A percentile compares a stretch with the other conserved stretches of the same genome.
Evolutionary conservation across 2,113 vertebrate genomes (phyloP).

Genomic region (Clupea harengus): DNA sequence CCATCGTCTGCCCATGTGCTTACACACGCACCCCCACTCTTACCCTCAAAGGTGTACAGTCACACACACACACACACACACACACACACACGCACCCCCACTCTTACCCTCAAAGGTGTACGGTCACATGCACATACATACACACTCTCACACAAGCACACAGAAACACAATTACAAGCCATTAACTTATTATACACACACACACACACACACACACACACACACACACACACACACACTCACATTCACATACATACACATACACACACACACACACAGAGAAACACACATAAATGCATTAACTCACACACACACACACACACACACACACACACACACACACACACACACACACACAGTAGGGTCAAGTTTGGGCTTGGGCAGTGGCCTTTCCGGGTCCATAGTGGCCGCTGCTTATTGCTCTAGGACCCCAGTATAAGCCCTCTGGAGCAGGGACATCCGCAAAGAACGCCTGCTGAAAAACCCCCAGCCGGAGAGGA

Average conservation of each 20-base stretch:
- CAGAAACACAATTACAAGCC: neutral
- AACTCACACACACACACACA: constrained; percentile 16
- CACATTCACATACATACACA: neutral
- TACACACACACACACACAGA: neutral
- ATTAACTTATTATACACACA: neutral
- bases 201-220: neutral
- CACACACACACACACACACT: neutral
- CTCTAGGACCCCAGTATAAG: constrained; percentile 23
- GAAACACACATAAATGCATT: neutral
- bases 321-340: neutral
- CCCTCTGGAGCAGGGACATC: constrained; percentile 40
- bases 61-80: neutral
- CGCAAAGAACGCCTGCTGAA: constrained; percentile 41
- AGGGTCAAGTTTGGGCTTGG: constrained; percentile 34
- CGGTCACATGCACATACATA: neutral
- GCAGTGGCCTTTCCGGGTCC: constrained; percentile 23
- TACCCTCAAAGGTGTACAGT: neutral
- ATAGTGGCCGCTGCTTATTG: constrained; percentile 13
- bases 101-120: neutral
- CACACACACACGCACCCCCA: constrained; percentile 23
- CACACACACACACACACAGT: neutral
- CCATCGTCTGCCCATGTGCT: constrained; percentile 35
- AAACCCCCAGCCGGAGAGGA: constrained; percentile 25
- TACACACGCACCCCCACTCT: constrained; percentile 2
- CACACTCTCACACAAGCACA: neutral